phyloP scores from a whole-genome alignment of 2,113 vertebrate species.

The Ramphastos sulfuratus region DNA sequence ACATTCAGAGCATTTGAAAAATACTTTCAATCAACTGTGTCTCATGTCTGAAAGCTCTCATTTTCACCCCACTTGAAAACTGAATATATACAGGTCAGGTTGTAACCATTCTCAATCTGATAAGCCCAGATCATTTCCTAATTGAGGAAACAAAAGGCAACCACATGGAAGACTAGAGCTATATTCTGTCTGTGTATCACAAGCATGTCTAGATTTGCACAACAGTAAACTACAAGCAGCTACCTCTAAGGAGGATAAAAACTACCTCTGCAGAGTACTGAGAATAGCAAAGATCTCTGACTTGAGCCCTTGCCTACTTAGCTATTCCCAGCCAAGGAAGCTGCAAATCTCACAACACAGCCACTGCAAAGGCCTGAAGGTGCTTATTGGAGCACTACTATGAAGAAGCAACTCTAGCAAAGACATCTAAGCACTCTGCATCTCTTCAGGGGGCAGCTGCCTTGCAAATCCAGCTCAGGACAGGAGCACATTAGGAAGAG shows the following conservation, averaged over 20 bases:
- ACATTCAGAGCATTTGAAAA: neutral
- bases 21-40: neutral
- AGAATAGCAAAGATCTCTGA: neutral
- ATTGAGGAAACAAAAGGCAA: neutral
- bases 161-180: neutral
- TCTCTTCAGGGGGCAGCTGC: neutral
- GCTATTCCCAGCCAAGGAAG: neutral
- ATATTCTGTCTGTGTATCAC: neutral
- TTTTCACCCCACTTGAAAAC: neutral
- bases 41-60: neutral
- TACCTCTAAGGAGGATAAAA: neutral
- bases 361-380: neutral
- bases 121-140: neutral
- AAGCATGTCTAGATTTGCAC: neutral
- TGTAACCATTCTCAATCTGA: neutral
- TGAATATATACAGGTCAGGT: neutral
- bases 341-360: neutral
- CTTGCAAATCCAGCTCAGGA: neutral
- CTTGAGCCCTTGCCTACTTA: neutral
- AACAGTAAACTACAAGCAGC: neutral
- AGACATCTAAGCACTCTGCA: accelerated
- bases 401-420: neutral
- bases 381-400: neutral
- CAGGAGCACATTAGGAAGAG: neutral
- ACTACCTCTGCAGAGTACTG: neutral